phyloP scores from a whole-genome alignment of 2,888 invertebrate genomes.

The Protophormia terraenovae region DNA sequence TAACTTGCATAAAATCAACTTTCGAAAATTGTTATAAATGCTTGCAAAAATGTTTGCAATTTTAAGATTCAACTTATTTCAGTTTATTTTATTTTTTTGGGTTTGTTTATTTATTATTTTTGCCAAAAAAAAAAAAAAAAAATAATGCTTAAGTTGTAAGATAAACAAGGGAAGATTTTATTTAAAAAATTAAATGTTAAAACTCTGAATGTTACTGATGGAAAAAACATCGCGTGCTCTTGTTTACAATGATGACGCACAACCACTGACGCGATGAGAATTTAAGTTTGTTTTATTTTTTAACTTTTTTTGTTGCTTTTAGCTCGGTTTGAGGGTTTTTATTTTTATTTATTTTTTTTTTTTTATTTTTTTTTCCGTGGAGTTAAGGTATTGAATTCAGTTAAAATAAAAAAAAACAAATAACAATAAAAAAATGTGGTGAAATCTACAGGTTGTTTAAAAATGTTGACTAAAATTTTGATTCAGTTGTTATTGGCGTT shows the following conservation, averaged over 20 bases:
- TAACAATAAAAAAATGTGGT: slow-evolving; percentile 13
- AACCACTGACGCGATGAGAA: slow-evolving; percentile 61
- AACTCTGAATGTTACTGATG: neutral
- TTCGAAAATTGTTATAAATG: too few species aligned
- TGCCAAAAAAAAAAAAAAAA: neutral
- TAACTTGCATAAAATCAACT: too few species aligned
- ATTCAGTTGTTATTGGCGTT: slow-evolving; percentile 66
- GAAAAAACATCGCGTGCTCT: slow-evolving; percentile 67
- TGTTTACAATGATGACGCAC: slow-evolving; percentile 66
- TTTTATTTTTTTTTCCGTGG: slow-evolving; percentile 9
- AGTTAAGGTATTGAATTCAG: slow-evolving; percentile 57
- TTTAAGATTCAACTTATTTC: neutral
- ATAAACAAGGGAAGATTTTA: slow-evolving; percentile 38
- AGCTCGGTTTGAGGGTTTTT: neutral
- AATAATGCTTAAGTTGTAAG: neutral
- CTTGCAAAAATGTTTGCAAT: too few species aligned
- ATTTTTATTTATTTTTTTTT: neutral
- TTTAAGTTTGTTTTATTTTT: slow-evolving; percentile 14
- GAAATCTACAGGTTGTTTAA: slow-evolving; percentile 66
- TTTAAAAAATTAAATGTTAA: slow-evolving; percentile 11
- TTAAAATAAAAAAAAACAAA: slow-evolving; percentile 21
- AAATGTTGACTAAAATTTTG: slow-evolving; percentile 47
- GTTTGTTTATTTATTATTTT: neutral
- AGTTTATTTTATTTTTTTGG: neutral
- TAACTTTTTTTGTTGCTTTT: neutral